phyloP scores from a whole-genome alignment of 1,140 invertebrate genomes.

The Doryteuthis pealeii region DNA sequence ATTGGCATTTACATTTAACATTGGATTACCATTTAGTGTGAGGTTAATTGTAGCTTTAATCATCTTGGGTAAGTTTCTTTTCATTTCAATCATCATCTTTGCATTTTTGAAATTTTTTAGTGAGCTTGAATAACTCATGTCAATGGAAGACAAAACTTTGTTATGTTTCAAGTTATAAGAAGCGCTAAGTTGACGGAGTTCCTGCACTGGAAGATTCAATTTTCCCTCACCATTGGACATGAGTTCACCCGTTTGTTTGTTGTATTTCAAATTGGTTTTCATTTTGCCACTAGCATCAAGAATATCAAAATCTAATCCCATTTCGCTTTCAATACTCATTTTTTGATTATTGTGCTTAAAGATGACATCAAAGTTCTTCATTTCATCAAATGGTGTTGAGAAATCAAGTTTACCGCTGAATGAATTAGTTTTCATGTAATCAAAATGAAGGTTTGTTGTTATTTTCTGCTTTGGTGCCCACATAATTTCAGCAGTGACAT shows the following conservation, averaged over 20 bases:
- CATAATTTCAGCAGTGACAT: neutral
- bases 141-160: neutral
- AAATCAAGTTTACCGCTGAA: neutral
- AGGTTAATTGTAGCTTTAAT: neutral
- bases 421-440: neutral
- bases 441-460: neutral
- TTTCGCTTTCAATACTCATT: neutral
- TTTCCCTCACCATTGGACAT: neutral
- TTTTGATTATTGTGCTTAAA: neutral
- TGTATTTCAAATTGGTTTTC: neutral
- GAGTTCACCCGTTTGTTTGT: neutral
- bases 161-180: conserved; percentile 2
- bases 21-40: neutral
- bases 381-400: neutral
- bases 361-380: neutral
- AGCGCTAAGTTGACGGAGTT: neutral
- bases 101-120: neutral
- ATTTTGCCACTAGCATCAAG: neutral
- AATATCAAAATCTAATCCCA: neutral
- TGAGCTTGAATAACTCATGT: neutral
- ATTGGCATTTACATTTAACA: neutral
- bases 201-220: neutral
- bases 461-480: neutral
- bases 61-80: neutral
- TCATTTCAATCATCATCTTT: neutral